Evolutionary conservation across 2,113 vertebrate species (phyloP), one percentile per base, ranked within the genome.

Genomic region (Bagarius yarrelli): DNA sequence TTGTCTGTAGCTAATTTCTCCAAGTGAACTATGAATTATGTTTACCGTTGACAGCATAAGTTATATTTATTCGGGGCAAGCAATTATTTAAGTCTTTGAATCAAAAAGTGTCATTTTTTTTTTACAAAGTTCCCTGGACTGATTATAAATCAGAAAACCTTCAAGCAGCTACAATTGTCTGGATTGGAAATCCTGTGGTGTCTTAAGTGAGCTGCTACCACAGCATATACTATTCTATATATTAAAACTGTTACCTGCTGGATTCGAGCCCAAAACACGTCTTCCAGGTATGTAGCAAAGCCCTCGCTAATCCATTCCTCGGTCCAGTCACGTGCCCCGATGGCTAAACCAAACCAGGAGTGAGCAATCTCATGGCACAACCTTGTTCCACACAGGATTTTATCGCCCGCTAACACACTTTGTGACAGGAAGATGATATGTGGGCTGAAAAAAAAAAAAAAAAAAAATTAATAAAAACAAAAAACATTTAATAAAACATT

Each of bases 271-370:
- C 96, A 99, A 88, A 99, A 94, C 25, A 95, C 79, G 53, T 98
- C 97, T 90, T 99, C 97, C 82, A 99, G 88, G 87, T 93, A 96
- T 18, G 98, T 98, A 87, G 97, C 97, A 47, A 98, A 98, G 3
- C 98, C 98, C 88, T 99, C 96, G 19, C 98, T 98, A 91, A 99
- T 91, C 96, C 98, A 99, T 84, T 99, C 98, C 87, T 99, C 98
- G 0, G 96, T 98, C 98, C 97, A 99, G 83, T 99, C 97, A 32
- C 89, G 92, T 84, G 97, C 96, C 78, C 96, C 98, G 0, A 98
- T 98, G 63, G 94, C 95, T 55, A 99, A 91, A 71, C 98, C 98
- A 83, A 98, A 99, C 98, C 98, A 99, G 85, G 98, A 90, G 70
- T 99, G 97, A 84, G 96, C 96, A 27, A 99, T 95, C 91, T 99